Conservation (phyloP, 2,888 invertebrate species). For the Ellobium chinense region DNA sequence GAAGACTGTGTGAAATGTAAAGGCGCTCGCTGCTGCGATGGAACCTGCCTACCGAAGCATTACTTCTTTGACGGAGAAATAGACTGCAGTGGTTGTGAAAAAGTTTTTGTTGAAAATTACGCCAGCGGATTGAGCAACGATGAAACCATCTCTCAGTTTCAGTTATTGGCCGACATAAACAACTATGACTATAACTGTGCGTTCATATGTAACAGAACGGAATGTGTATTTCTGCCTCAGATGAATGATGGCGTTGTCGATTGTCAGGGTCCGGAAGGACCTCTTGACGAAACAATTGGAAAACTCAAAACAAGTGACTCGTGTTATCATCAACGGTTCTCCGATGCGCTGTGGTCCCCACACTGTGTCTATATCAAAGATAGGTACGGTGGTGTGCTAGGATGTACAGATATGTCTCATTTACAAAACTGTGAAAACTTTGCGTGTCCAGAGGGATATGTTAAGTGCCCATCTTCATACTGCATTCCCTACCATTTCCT, state of each 20-base stretch:
- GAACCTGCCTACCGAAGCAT: slow-evolving; percentile 6
- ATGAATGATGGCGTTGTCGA: slow-evolving; percentile 2
- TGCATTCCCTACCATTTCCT: slow-evolving; percentile 25
- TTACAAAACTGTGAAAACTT: slow-evolving; percentile 23
- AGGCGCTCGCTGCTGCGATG: slow-evolving; percentile 9
- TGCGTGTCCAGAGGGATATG: slow-evolving; percentile 31
- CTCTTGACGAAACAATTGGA: slow-evolving; percentile 27
- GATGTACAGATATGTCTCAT: slow-evolving; percentile 26
- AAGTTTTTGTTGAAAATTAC: too few relatives aligned
- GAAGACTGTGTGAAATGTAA: slow-evolving; percentile 8
- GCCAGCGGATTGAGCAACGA: neutral
- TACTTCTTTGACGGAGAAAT: neutral
- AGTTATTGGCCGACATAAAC: too few relatives aligned
- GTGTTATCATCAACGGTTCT: neutral
- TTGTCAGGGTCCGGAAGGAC: slow-evolving; percentile 35
- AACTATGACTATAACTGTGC: neutral
- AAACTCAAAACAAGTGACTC: neutral
- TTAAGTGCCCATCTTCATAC: slow-evolving; percentile 26
- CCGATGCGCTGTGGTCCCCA: slow-evolving; percentile 2
- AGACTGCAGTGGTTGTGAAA: neutral
- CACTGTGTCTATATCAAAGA: slow-evolving; percentile 32
- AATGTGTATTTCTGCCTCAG: slow-evolving; percentile 5
- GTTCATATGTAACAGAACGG: slow-evolving; percentile 35
- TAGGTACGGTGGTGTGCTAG: neutral
- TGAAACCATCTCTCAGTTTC: neutral